These are phyloP conservation scores for Pseudanteris insignis DNA, from an alignment of 2,888 invertebrate genomes.

Conservation along the genomic window DNA sequence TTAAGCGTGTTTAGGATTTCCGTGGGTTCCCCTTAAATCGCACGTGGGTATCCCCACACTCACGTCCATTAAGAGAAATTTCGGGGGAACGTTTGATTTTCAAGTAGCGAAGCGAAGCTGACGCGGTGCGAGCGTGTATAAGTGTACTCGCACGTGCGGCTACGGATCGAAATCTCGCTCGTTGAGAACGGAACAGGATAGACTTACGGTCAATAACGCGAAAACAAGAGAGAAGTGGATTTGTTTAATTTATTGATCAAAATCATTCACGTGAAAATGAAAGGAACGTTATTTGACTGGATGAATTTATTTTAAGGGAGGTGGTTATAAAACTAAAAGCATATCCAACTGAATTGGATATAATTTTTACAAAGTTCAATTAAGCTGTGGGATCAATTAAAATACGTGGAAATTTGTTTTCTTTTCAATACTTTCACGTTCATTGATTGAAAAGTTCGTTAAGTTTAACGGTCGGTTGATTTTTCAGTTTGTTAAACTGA, in stretches of 20 bases:
- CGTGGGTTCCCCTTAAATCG: conserved; percentile 9
- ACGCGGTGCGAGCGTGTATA: conserved; percentile 4
- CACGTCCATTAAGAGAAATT: conserved; percentile 43
- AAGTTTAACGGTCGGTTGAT: no score
- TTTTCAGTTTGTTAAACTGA: no score
- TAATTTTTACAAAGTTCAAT: no score
- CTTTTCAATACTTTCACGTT: no score
- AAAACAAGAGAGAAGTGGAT: neutral
- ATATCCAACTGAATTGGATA: no score
- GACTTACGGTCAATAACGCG: neutral
- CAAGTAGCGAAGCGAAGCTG: conserved; percentile 24
- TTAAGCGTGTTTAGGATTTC: no score
- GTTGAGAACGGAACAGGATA: conserved; percentile 5
- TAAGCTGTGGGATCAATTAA: no score
- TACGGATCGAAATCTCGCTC: conserved; percentile 34
- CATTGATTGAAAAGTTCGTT: no score
- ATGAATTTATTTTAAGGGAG: conserved; percentile 10
- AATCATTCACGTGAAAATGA: conserved; percentile 18
- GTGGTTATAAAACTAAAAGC: neutral
- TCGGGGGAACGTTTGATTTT: conserved; percentile 45
- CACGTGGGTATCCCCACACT: conserved; percentile 3
- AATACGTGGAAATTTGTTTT: no score
- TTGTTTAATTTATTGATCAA: conserved; percentile 25
- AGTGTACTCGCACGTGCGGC: conserved; percentile 35
- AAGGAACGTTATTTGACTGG: conserved; percentile 7